Evolutionary conservation across 2,113 vertebrate genomes (phyloP), one percentile per base, ranked within the genome.

Genomic region (Galbula dea): DNA sequence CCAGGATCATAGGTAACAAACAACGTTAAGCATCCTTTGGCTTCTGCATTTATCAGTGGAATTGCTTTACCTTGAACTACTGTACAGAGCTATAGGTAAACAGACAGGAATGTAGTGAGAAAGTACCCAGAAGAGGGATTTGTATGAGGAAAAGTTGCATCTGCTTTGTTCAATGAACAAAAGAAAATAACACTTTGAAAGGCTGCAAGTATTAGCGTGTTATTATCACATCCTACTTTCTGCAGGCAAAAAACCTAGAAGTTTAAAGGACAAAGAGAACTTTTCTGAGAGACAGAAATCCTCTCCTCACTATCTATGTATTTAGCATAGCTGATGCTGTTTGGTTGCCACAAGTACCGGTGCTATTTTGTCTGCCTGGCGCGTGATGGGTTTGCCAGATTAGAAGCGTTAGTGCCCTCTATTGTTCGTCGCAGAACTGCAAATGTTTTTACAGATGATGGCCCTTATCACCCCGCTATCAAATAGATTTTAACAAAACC

Each of bases 361-460:
- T 7, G 41, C 46, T 67, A 14, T 79, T 94, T 85, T 88, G 76
- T 83, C 72, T 92, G 81, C 93, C 86, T 80, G 69, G 58, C 17
- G 78, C 74, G 86, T 82, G 74, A 86, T 66, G 41, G 32, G 65
- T 93, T 94, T 92, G 84, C 95, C 96, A 98, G 97, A 97, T 97
- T 96, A 98, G 98, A 98, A 95, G 95, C 98, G 93, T 97, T 98
- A 98, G 97, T 98, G 98, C 98, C 98, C 98, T 98, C 98, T 98
- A 95, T 98, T 98, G 98, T 98, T 96, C 97, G 91, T 67, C 91
- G 83, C 87, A 97, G 97, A 97, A 98, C 94, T 98, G 97, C 97
- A 98, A 96, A 94, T 86, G 52, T 67, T 97, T 93, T 91, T 79
- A 72, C 89, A 79, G 90, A 95, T 83, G 58, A 87, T 79, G 61